phyloP scores from a whole-genome alignment of 2,113 vertebrate genomes.

The Xenopus laevis region DNA sequence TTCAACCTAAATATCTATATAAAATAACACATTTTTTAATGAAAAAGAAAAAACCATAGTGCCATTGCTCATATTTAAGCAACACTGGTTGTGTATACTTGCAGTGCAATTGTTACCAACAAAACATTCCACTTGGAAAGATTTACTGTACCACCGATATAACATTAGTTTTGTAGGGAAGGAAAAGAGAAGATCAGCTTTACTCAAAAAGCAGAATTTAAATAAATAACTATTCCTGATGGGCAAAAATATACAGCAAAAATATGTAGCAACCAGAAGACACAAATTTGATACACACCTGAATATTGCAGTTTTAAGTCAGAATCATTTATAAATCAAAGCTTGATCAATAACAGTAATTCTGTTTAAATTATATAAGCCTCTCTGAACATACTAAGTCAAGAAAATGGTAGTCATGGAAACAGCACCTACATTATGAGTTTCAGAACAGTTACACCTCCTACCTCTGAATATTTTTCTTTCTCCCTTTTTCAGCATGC shows the following conservation, averaged over 20 bases:
- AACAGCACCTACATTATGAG: slow-evolving; percentile 20
- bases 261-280: background rate
- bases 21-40: no score
- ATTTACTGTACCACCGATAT: background rate
- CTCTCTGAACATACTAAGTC: slow-evolving; percentile 33
- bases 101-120: no score
- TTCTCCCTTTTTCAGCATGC: slow-evolving; percentile 20
- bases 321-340: slow-evolving; percentile 34
- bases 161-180: background rate
- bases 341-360: slow-evolving; percentile 43
- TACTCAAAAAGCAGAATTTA: background rate
- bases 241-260: background rate
- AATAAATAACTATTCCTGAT: background rate
- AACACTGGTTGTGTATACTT: no score
- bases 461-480: background rate
- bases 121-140: no score
- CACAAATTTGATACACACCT: slow-evolving; percentile 6
- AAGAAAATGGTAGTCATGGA: slow-evolving; percentile 33
- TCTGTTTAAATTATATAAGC: slow-evolving; percentile 43
- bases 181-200: background rate
- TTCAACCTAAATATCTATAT: no score
- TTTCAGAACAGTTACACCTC: slow-evolving; percentile 19
- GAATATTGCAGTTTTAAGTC: slow-evolving; percentile 13
- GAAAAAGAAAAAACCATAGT: no score
- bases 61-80: no score